A percentile compares a stretch with the other conserved stretches of the same genome.
Evolutionary conservation across 2,113 vertebrate genomes (phyloP).

Genomic region (Laticauda colubrina): DNA sequence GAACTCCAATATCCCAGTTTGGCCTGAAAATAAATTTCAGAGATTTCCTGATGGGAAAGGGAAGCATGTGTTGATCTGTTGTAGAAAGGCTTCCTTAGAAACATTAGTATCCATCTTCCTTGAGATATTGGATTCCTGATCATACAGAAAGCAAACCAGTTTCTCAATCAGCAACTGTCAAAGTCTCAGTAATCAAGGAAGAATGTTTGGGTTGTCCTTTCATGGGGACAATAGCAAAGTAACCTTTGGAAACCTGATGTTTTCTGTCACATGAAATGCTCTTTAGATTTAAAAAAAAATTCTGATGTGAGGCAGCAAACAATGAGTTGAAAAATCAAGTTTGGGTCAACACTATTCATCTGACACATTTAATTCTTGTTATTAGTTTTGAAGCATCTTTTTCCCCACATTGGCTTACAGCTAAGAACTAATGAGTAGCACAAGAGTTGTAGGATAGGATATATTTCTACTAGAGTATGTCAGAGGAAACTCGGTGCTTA

Average conservation of each 20-base stretch:
- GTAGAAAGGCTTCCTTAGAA: background rate
- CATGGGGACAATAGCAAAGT: background rate
- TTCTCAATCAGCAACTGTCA: background rate
- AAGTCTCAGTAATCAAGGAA: background rate
- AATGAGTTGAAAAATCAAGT: slow-evolving; percentile 19
- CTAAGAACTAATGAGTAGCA: slow-evolving; percentile 1
- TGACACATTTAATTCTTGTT: slow-evolving; percentile 56
- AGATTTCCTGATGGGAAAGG: background rate
- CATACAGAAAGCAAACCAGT: background rate
- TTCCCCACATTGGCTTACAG: slow-evolving; percentile 25
- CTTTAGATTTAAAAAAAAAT: background rate
- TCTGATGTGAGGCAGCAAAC: background rate
- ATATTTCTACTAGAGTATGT: background rate
- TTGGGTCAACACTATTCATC: slow-evolving; percentile 63
- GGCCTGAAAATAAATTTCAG: background rate
- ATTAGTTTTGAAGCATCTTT: slow-evolving; percentile 60
- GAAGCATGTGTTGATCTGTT: background rate
- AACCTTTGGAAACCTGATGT: slow-evolving; percentile 13
- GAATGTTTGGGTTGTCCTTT: background rate
- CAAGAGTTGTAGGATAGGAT: background rate
- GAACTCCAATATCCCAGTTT: background rate
- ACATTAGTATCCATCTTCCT: background rate
- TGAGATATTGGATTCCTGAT: background rate
- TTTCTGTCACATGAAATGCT: background rate
- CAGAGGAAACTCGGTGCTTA: background rate